Evolutionary conservation across 2,113 vertebrate genomes (phyloP), one percentile per base, ranked within the genome.

Genomic region (Eleginops maclovinus): DNA sequence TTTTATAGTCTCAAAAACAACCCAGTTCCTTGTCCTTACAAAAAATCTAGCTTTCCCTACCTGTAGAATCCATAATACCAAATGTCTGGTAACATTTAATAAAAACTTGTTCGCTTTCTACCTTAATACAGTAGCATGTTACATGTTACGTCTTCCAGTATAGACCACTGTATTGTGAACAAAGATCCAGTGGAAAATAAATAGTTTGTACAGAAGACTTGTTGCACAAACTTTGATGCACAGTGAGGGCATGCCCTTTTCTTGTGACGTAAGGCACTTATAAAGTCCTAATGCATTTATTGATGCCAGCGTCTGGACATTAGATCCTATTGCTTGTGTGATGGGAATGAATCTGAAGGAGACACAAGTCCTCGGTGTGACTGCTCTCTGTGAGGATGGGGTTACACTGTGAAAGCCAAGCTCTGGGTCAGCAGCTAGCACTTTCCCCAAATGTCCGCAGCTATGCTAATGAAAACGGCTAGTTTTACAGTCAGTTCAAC

Each of bases 241-340:
- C 19, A 19, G 21, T 4, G 7, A 67, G 43, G 13, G 9, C 49
- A 6, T 13, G 50, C 31, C n/a, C 16, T 11, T 40, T 14, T 26
- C 62, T 21, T 26, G 64, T 69, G 70, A 75, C 69, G 64, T 13
- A 19, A 26, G 13, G 12, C 60, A 53, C 59, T 28, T 43, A 59
- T 80, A 54, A 80, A 80, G 56, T 49, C 81, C 84, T 81, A 85
- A 79, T 76, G 62, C 31, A 17, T 19, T 46, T 15, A 24, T 40
- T 84, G 85, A 83, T 84, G 80, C 78, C 74, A 65, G 36, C 0
- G 3, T 70, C 68, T 79, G 66, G 49, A 72, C 44, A 47, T 76
- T 13, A 59, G 60, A 85, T 77, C 65, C 58, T 68, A 9, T 58
- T 55, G 55, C 26, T 16, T 21, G 22, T 46, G 43, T 74, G 16